Conservation (phyloP, 2,888 invertebrate species). For the Dysmachus trigonus region DNA sequence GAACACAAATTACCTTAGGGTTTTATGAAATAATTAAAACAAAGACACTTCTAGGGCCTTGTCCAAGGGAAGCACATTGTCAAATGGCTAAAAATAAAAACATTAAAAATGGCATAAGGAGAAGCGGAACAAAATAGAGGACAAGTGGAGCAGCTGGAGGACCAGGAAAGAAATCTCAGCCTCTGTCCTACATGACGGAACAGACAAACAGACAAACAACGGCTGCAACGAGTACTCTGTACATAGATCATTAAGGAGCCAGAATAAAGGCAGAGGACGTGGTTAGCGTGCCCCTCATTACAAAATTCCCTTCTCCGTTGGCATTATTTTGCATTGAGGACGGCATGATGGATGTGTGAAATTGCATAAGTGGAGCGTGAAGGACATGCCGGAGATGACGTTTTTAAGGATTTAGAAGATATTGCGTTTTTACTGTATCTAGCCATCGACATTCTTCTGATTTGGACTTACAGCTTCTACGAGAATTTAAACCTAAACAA, state of each 20-base stretch:
- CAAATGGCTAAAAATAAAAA: slow-evolving; percentile 39
- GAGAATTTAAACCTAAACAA: neutral
- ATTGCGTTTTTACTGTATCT: neutral
- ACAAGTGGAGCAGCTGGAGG: slow-evolving; percentile 30
- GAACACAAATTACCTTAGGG: slow-evolving; percentile 44
- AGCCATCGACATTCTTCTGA: neutral
- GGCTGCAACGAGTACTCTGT: slow-evolving; percentile 27
- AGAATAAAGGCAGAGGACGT: slow-evolving; percentile 1
- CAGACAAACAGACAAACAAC: slow-evolving; percentile 3
- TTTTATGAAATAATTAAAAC: slow-evolving; percentile 43
- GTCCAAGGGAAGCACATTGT: slow-evolving; percentile 33
- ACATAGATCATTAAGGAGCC: slow-evolving; percentile 33
- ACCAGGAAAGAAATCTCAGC: slow-evolving; percentile 26
- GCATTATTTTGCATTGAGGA: neutral
- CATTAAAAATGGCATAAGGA: slow-evolving; percentile 35
- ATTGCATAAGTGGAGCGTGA: neutral
- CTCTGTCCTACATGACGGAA: neutral
- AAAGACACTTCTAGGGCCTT: slow-evolving; percentile 40
- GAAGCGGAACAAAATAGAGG: slow-evolving; percentile 42
- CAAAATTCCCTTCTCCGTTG: neutral
- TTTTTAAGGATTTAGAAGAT: neutral
- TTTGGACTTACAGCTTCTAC: neutral
- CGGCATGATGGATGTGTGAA: neutral
- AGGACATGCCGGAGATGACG: neutral
- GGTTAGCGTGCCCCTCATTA: slow-evolving; percentile 31